These are phyloP conservation scores for Parascotia fuliginaria DNA, from an alignment of 2,888 invertebrate species.

Conservation along the genomic window DNA sequence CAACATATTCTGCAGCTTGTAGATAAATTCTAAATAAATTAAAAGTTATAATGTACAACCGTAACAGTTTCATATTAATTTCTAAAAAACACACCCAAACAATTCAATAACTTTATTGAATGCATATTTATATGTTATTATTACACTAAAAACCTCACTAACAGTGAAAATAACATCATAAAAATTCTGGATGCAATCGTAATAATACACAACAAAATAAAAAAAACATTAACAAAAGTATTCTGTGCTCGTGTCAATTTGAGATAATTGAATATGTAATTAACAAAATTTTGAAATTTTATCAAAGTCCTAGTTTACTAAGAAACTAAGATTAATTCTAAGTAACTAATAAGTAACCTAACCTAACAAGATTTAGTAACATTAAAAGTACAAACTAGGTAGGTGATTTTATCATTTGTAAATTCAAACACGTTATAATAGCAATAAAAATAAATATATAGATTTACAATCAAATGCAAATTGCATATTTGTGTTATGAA, in stretches of 20 bases:
- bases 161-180: conserved; percentile 59
- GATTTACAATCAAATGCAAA: background rate
- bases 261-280: conserved; percentile 7
- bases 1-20: conserved; percentile 96
- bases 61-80: too few species aligned
- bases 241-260: conserved; percentile 24
- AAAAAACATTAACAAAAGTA: conserved; percentile 21
- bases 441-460: background rate
- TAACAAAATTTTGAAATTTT: conserved; percentile 3
- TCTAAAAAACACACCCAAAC: conserved; percentile 36
- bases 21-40: conserved; percentile 92
- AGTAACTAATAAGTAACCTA: conserved; percentile 12
- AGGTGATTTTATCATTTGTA: background rate
- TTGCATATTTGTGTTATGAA: background rate
- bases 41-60: background rate
- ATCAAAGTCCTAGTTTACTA: conserved; percentile 22
- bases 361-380: conserved; percentile 4
- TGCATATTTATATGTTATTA: conserved; percentile 48
- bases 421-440: background rate
- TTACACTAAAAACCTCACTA: conserved; percentile 40
- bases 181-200: conserved; percentile 36
- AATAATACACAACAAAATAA: conserved; percentile 14
- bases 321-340: conserved; percentile 31
- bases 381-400: conserved; percentile 1
- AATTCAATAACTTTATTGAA: conserved; percentile 61